A percentile compares a stretch with the other conserved stretches of the same genome.
Conservation (phyloP, 1,140 invertebrate genomes). For the Pemphigus obesinymphae region DNA sequence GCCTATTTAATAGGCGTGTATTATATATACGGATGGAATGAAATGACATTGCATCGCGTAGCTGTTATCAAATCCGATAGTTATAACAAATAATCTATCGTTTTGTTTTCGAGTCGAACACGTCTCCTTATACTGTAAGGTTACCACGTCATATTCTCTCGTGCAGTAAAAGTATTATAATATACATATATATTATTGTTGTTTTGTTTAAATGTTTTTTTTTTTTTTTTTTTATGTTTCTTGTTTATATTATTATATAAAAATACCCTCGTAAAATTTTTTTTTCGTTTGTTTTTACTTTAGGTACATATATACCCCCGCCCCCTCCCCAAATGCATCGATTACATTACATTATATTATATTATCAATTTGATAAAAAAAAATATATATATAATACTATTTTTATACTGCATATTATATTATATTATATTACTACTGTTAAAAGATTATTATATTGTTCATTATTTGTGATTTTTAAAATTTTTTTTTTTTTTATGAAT, state of each 20-base stretch:
- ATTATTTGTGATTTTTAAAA: background rate
- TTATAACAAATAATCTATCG: background rate
- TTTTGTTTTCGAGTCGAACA: background rate
- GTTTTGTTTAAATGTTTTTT: background rate
- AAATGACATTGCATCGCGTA: background rate
- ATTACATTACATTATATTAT: background rate
- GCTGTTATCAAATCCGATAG: background rate
- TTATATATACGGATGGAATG: too few species aligned
- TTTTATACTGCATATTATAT: too few species aligned
- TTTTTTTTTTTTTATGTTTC: slow-evolving; percentile 11
- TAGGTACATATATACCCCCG: too few species aligned
- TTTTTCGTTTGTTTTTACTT: background rate
- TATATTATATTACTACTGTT: background rate
- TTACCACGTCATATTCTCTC: too few species aligned
- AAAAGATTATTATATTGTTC: background rate
- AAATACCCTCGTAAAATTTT: too few species aligned
- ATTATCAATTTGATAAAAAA: background rate
- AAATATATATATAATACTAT: background rate
- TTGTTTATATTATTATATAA: background rate
- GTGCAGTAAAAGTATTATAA: too few species aligned
- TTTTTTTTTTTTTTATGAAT: background rate
- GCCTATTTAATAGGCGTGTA: too few species aligned
- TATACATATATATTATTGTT: background rate
- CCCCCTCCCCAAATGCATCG: background rate
- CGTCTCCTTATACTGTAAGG: background rate